Evolutionary conservation across 1,140 invertebrate species (phyloP).

Genomic region (Pseudomyrmex dendroicus): DNA sequence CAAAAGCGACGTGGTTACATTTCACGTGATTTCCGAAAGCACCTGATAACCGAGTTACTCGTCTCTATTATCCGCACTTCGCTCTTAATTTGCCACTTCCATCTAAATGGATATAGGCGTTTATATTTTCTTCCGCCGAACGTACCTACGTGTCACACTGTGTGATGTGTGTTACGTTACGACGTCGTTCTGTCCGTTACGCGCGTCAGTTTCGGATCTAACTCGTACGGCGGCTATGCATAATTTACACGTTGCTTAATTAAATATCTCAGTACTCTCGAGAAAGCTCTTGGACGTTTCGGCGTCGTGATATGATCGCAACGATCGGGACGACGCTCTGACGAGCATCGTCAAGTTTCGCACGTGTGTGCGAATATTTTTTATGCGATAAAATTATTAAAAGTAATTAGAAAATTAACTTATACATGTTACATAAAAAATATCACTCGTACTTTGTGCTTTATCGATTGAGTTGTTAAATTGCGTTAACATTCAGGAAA

Average conservation of each 20-base stretch:
- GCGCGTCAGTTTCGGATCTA: constrained; percentile 6
- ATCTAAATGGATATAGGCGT: constrained; percentile 44
- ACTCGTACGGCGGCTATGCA: constrained; percentile 38
- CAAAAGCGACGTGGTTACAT: constrained; percentile 1
- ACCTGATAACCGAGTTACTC: constrained; percentile 33
- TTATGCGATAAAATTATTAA: too few relatives aligned
- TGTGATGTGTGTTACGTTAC: background rate
- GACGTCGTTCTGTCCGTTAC: constrained; percentile 13
- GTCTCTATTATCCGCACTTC: constrained; percentile 36
- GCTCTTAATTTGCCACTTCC: constrained; percentile 45
- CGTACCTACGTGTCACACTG: background rate
- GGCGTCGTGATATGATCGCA: background rate
- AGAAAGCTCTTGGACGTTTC: constrained; percentile 12
- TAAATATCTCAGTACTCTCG: constrained; percentile 44
- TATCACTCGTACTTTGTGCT: too few relatives aligned
- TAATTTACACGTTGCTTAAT: constrained; percentile 50
- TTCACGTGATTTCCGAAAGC: constrained; percentile 15
- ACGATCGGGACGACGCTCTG: too few relatives aligned
- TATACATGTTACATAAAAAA: too few relatives aligned
- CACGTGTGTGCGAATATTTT: too few relatives aligned
- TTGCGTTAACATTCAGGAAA: too few relatives aligned
- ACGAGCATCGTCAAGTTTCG: too few relatives aligned
- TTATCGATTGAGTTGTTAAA: too few relatives aligned
- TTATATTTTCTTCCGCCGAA: constrained; percentile 48
- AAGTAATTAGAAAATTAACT: too few relatives aligned